Evolutionary conservation across 2,113 vertebrate genomes (phyloP), one percentile per base, ranked within the genome.

Genomic region (Rana temporaria): DNA sequence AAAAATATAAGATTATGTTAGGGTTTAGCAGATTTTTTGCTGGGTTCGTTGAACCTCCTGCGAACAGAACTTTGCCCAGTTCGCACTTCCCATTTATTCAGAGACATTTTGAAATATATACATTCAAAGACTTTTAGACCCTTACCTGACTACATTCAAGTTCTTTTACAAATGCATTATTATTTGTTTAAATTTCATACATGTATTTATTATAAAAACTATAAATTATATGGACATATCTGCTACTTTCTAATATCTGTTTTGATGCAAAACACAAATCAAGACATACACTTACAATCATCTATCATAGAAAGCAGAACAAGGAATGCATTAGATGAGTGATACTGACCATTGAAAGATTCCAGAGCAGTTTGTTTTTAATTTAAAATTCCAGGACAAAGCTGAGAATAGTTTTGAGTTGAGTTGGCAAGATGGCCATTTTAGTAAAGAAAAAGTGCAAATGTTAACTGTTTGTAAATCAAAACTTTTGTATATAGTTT

Each of bases 271-370:
- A 22, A 34, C 65, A 34, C 30, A 68, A 18, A 68, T 68, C 30
- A 68, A 17, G 62, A 68, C 14, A 68, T 26, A 68, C n/a, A n/a
- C 16, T 42, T 38, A 68, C 1, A 6, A 18, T 68, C 26, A 68
- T 68, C 22, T 53, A 53, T 71, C 42, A 71, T 53, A 6, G 15
- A 52, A 71, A 53, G 68, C 26, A 71, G 20, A 16, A 22, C 14
- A 42, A 22, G 68, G 48, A 71, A 53, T 71, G 68, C 20, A 20
- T 19, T 19, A 38, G 17, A 7, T 71, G 68, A 71, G n/a, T 71
- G 68, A 71, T 71, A 53, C 52, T 52, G 11, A 52, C 68, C 38
- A 53, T 42, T 24, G 42, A 71, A 69, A 26, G 48, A 71, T 71
- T 53, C 68, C 68, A 71, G 68, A 71, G n/a, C 19, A 24, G 12